These are phyloP conservation scores for Thalassarche chlororhynchos DNA, from an alignment of 2,113 vertebrate genomes.

Conservation along the genomic window DNA sequence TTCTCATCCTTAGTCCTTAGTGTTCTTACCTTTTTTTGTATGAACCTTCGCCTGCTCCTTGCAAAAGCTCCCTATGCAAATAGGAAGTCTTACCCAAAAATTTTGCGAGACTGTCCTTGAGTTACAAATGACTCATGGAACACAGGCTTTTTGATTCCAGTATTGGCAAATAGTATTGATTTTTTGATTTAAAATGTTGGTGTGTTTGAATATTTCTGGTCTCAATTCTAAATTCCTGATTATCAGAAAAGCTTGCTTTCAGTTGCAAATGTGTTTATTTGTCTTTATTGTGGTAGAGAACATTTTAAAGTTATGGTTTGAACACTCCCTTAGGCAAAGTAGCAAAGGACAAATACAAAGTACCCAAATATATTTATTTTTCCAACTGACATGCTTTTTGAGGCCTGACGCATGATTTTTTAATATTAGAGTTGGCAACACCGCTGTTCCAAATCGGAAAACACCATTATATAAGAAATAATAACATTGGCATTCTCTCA, in stretches of 20 bases:
- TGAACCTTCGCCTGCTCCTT: background rate
- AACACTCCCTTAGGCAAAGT: background rate
- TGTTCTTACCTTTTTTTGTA: background rate
- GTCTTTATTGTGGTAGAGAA: background rate
- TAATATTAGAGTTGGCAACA: background rate
- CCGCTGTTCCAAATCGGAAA: background rate
- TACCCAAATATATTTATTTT: background rate
- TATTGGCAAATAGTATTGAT: background rate
- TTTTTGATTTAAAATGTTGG: background rate
- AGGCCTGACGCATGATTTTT: background rate
- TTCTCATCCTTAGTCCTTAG: background rate
- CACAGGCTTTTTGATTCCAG: background rate
- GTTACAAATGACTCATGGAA: background rate
- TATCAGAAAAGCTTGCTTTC: background rate
- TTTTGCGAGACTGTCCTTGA: background rate
- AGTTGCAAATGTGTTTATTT: background rate
- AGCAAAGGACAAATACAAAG: background rate
- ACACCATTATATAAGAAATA: background rate
- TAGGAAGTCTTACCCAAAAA: background rate
- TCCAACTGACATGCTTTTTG: background rate
- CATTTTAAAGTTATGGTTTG: background rate
- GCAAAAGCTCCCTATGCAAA: background rate
- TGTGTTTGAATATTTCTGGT: background rate
- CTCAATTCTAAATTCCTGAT: background rate
- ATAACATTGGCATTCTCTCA: background rate